phyloP scores from a whole-genome alignment of 2,888 invertebrate genomes.

The Campoplex capitator region DNA sequence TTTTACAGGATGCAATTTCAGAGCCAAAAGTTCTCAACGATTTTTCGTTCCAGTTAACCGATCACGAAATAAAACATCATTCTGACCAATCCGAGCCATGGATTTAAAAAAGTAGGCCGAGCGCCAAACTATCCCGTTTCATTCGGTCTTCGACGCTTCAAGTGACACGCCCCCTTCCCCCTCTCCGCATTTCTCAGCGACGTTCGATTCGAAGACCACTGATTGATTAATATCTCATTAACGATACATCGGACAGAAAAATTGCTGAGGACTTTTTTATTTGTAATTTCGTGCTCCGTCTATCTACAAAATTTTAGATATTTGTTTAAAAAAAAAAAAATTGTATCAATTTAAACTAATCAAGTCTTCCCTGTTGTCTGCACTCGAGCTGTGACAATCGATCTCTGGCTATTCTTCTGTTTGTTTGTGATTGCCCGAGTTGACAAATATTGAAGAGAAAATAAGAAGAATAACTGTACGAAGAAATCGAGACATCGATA shows the following conservation, averaged over 20 bases:
- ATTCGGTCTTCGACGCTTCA: background rate
- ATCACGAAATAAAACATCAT: background rate
- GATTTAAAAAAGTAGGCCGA: background rate
- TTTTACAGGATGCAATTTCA: background rate
- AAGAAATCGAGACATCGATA: conserved; percentile 1
- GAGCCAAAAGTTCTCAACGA: background rate
- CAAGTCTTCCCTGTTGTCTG: conserved; percentile 50
- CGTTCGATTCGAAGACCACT: background rate
- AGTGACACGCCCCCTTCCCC: background rate
- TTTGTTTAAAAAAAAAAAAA: background rate
- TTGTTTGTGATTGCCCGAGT: background rate
- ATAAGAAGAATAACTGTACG: conserved; percentile 10
- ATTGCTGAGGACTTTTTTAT: background rate
- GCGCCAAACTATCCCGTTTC: background rate
- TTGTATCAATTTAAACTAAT: background rate
- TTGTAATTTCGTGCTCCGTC: background rate
- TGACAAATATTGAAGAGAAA: conserved; percentile 48
- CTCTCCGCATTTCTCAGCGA: background rate
- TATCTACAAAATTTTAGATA: background rate
- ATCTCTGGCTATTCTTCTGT: conserved; percentile 4
- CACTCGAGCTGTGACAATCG: conserved; percentile 14
- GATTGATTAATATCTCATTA: background rate
- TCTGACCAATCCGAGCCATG: background rate
- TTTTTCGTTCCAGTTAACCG: background rate
- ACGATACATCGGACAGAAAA: background rate